Percentiles rank a stretch among this genome's conserved stretches.
Conservation (phyloP, 2,797 vertebrate genomes). For the Pipistrellus kuhlii region DNA sequence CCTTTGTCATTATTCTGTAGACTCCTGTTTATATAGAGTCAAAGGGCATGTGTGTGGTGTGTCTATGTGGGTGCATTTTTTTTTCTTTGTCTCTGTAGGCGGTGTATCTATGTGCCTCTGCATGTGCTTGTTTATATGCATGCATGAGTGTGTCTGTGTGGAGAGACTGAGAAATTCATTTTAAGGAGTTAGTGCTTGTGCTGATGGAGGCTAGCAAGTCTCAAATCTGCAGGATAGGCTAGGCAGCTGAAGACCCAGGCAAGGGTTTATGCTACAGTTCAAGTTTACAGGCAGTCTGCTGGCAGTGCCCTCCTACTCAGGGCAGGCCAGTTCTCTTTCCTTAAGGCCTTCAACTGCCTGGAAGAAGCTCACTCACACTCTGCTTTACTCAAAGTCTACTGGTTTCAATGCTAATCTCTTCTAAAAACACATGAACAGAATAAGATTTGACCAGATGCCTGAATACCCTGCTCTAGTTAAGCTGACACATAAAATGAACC, state of each 20-base stretch:
- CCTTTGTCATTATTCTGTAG: not conserved
- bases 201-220: not conserved
- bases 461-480: not conserved
- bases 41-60: too few species aligned
- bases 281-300: not conserved
- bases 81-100: not conserved
- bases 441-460: slow-evolving; percentile 20
- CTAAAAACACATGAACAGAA: not conserved
- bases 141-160: not conserved
- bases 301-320: not conserved
- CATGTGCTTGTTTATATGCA: not conserved
- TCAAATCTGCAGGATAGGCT: not conserved
- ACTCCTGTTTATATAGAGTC: not conserved
- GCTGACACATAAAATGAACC: slow-evolving; percentile 10
- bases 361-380: not conserved
- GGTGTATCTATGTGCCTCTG: not conserved
- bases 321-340: not conserved
- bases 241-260: not conserved
- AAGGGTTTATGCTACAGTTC: not conserved
- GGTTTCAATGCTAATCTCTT: slow-evolving; percentile 24
- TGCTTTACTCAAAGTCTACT: not conserved
- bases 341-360: not conserved
- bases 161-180: not conserved
- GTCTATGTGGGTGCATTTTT: not conserved
- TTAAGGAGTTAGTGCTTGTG: not conserved